phyloP scores from a whole-genome alignment of 2,113 vertebrate genomes.

The Psittacara wagleri region DNA sequence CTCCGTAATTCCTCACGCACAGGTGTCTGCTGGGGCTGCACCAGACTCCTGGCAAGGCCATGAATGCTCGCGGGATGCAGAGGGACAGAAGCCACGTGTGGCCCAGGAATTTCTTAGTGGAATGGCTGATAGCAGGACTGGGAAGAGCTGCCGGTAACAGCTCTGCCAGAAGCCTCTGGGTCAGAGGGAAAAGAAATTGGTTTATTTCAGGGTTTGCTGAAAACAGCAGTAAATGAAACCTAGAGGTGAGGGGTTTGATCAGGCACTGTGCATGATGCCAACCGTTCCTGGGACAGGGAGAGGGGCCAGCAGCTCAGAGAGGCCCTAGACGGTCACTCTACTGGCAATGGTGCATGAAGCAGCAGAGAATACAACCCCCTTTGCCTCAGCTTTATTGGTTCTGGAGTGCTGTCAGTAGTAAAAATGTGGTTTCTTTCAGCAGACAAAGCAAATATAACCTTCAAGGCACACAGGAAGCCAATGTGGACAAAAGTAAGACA shows the following conservation, averaged over 20 bases:
- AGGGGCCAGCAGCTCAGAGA: not conserved
- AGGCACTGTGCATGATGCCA: not conserved
- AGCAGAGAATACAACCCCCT: slow-evolving; percentile 5
- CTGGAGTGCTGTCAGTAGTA: slow-evolving; percentile 18
- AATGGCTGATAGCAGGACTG: not conserved
- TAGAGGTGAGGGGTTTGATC: not conserved
- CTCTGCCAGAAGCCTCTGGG: slow-evolving; percentile 19
- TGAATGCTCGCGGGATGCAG: not conserved
- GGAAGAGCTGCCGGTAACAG: not conserved
- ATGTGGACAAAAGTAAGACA: not conserved
- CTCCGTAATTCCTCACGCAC: rapidly evolving
- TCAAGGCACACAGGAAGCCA: slow-evolving; percentile 30
- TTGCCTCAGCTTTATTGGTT: slow-evolving; percentile 11
- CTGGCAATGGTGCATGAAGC: not conserved
- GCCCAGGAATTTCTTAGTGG: slow-evolving; percentile 4
- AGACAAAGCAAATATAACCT: slow-evolving; percentile 50
- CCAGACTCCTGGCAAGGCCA: not conserved
- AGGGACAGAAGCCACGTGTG: slow-evolving; percentile 15
- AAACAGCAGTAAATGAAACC: slow-evolving; percentile 19
- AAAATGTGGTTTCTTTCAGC: slow-evolving; percentile 34
- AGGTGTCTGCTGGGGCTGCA: not conserved
- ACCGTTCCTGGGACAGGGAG: not conserved
- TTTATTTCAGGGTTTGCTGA: slow-evolving; percentile 15
- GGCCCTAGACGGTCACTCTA: not conserved
- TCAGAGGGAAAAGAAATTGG: slow-evolving; percentile 5